phyloP scores from a whole-genome alignment of 1,140 invertebrate species.

The Drosophila varians region DNA sequence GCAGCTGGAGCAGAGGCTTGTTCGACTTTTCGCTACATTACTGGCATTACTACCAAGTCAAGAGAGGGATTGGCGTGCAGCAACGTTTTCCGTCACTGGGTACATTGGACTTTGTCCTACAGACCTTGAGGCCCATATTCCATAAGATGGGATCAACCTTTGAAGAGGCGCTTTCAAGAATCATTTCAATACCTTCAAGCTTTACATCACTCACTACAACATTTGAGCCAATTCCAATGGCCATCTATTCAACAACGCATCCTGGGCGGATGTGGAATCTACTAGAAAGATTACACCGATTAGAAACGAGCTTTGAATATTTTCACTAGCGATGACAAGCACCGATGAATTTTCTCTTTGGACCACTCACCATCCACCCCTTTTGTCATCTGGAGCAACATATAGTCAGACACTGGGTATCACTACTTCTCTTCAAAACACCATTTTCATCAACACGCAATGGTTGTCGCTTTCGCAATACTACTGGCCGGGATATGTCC shows the following conservation, averaged over 20 bases:
- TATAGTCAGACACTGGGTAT: constrained; percentile 5
- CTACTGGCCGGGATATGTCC: constrained; percentile 14
- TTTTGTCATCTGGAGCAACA: constrained; percentile 21
- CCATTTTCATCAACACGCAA: constrained; percentile 31
- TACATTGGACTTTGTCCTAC: background rate
- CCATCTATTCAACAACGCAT: background rate
- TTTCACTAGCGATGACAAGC: constrained; percentile 11
- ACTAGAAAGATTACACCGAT: constrained; percentile 3
- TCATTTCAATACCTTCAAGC: constrained; percentile 15
- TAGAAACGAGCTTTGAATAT: constrained; percentile 23
- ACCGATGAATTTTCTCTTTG: background rate
- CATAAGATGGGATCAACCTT: constrained; percentile 3
- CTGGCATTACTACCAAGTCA: background rate
- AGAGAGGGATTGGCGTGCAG: background rate
- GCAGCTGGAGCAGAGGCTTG: constrained; percentile 4
- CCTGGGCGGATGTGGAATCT: constrained; percentile 3
- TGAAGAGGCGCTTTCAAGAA: background rate
- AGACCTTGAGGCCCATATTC: background rate
- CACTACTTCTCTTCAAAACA: constrained; percentile 29
- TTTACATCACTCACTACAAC: constrained; percentile 2
- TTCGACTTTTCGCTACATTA: constrained; percentile 9
- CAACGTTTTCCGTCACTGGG: background rate
- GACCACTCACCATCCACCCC: constrained; percentile 8
- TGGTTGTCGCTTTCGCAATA: constrained; percentile 8
- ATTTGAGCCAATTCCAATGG: background rate